Conservation (phyloP, 2,797 vertebrate species). For the Nannoperca australis region DNA sequence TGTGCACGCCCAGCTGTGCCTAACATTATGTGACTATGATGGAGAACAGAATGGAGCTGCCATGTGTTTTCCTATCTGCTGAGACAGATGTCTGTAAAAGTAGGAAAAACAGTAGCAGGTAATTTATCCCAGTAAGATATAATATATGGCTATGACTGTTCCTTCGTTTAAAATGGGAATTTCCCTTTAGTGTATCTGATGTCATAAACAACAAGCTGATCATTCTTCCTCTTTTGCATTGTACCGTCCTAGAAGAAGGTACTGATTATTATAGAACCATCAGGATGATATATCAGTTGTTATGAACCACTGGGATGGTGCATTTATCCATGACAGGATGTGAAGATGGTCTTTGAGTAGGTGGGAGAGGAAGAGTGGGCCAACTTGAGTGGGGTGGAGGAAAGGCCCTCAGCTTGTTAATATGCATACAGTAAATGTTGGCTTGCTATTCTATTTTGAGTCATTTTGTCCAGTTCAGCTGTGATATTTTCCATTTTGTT, state of each 20-base stretch:
- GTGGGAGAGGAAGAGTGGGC: neutral
- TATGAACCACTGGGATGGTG: neutral
- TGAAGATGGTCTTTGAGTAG: neutral
- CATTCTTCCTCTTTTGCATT: neutral
- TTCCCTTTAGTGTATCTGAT: neutral
- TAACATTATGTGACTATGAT: neutral
- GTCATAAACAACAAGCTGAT: neutral
- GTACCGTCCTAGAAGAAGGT: no score
- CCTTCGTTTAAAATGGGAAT: neutral
- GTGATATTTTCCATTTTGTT: neutral
- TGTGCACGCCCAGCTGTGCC: neutral
- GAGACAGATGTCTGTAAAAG: constrained; percentile 11
- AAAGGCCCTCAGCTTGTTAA: neutral
- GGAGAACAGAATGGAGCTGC: neutral
- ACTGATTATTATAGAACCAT: neutral
- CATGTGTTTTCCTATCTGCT: constrained; percentile 21
- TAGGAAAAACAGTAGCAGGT: neutral
- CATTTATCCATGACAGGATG: neutral
- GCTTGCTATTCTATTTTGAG: neutral
- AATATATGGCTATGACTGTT: neutral
- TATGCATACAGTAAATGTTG: neutral
- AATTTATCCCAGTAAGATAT: constrained; percentile 2
- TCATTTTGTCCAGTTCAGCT: neutral
- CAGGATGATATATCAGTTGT: neutral
- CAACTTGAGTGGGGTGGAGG: constrained; percentile 1